A percentile compares a stretch with the other conserved stretches of the same genome.
These are phyloP conservation scores for Agelas oroides DNA, from an alignment of 37 sponge, comb jelly and placozoan genomes.

Conservation along the genomic window DNA sequence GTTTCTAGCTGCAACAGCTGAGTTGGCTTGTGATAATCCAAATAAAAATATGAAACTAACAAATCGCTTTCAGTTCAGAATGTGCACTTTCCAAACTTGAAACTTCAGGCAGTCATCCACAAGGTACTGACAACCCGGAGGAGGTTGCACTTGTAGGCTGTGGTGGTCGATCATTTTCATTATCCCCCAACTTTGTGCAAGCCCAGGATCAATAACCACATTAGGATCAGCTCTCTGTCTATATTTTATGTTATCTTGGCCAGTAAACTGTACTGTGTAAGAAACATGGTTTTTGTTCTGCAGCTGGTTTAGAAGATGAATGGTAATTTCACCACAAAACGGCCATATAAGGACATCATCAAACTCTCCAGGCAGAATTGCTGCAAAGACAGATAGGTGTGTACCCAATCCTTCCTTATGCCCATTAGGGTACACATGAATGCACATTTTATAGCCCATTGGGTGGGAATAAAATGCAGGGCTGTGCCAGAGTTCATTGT, in stretches of 20 bases:
- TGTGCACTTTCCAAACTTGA: neutral
- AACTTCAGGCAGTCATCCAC: constrained; percentile 20
- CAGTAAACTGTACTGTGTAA: too few species aligned
- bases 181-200: too few species aligned
- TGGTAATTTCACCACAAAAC: neutral
- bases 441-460: neutral
- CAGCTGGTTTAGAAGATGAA: neutral
- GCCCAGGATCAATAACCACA: too few species aligned
- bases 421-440: neutral
- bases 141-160: too few species aligned
- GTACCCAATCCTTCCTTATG: neutral
- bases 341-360: neutral
- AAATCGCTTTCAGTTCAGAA: too few species aligned
- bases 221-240: too few species aligned
- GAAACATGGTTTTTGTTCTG: neutral
- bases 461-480: neutral
- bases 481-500: neutral
- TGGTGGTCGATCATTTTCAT: too few species aligned
- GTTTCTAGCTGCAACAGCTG: too few species aligned
- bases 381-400: neutral
- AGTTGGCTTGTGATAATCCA: too few species aligned
- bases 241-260: too few species aligned
- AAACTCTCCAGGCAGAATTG: neutral
- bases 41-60: too few species aligned
- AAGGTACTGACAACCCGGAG: neutral